Evolutionary conservation across 2,113 vertebrate genomes (phyloP), one percentile per base, ranked within the genome.

Genomic region (Cyprinus carpio): DNA sequence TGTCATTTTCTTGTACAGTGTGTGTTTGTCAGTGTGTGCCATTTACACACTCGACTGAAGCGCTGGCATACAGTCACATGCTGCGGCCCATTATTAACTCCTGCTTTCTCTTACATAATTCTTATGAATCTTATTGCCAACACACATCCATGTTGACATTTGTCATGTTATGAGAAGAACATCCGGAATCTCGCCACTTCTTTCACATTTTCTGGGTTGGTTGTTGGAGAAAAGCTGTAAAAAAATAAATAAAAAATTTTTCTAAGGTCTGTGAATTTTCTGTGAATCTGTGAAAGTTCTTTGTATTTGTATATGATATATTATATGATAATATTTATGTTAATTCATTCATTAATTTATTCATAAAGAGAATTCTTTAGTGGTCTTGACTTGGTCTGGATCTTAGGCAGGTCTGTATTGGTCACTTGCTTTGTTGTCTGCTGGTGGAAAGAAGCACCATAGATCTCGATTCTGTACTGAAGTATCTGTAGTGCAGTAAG

Each of bases 191-290:
- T 54, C 51, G 6, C 16, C 51, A 54, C 51, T 54, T 54, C 16
- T 54, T 54, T 54, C 51, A 18, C 51, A 18, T 54, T 54, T 54
- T 2, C 16, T 20, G 51, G 51, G 1, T 16, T 54, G 16, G 6
- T 54, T 7, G 51, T 54, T 6, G 15, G 49, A 51, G 4, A 51
- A 51, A 51, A 4, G 40, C 2, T 43, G 40, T 43, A 43, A 43
- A 43, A 43, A 10, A 4, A 3, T 4, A 0, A 0, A 13, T 49
- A 4, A 3, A 1, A 0, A 0, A 13, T 49, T 49, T 49, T 49
- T 49, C 46, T 46, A 46, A 4, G 46, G 46, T 46, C 46, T 46
- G 46, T 46, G 46, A 49, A 49, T 13, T 49, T 0, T 49, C 46
- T 13, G 43, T 46, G 46, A 46, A 49, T 49, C 46, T 43, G 43